phyloP scores from a whole-genome alignment of 2,888 invertebrate species.

The Tinea semifulvella region DNA sequence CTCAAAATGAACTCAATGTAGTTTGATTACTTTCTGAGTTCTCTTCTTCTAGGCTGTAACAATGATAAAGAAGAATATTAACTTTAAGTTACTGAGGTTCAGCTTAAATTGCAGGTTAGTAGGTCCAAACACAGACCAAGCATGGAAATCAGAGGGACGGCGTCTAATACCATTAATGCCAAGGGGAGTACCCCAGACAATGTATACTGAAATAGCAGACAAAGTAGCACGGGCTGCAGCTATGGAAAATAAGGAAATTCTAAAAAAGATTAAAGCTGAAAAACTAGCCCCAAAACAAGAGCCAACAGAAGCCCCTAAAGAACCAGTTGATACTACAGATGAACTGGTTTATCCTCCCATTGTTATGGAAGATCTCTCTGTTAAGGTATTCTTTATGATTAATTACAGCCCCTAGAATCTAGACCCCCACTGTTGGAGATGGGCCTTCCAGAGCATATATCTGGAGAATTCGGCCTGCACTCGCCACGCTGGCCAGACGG shows the following conservation, averaged over 20 bases:
- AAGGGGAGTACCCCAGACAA: conserved; percentile 84
- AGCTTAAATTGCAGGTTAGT: conserved; percentile 66
- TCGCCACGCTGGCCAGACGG: no score
- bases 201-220: conserved; percentile 84
- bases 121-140: conserved; percentile 73
- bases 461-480: no score
- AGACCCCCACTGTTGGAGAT: no score
- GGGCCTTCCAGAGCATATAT: no score
- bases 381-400: conserved; percentile 33
- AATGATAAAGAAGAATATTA: no score
- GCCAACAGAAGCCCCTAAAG: conserved; percentile 38
- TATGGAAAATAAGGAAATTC: conserved; percentile 46
- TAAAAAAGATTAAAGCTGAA: conserved; percentile 45
- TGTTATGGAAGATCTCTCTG: conserved; percentile 55
- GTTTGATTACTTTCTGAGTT: no score
- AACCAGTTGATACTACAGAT: conserved; percentile 40
- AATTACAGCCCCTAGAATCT: no score
- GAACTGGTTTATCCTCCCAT: conserved; percentile 43
- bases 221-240: conserved; percentile 69
- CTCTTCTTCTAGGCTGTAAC: no score
- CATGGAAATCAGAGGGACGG: conserved; percentile 90
- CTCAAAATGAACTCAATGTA: no score
- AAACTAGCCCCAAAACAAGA: conserved; percentile 42
- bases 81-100: no score
- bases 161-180: conserved; percentile 84